Base-by-base conservation (phyloP, 2,888 invertebrate genomes). In the Sicus ferrugineus region DNA sequence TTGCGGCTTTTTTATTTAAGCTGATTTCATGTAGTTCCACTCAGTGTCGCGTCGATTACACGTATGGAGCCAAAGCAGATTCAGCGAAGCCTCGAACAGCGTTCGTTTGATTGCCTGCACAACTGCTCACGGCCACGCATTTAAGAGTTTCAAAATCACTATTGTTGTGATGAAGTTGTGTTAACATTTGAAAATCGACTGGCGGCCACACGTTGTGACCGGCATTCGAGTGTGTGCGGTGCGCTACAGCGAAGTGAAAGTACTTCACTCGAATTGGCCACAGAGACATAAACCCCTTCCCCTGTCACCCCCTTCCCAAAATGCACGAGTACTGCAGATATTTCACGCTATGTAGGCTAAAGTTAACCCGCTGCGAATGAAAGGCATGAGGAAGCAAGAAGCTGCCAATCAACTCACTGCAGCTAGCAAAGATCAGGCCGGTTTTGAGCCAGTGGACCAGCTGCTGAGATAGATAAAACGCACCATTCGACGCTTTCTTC, bases 61-160 rank as follows among this genome's bases (percentile, higher is more conserved):
- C 19, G 6, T 9, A 9, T 46, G 46, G n/a, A 46, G 3, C n/a
- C 19, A 23, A 26, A 54, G n/a, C 42, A 42, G 14, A 42, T n/a
- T 54, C 26, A 26, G 3, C 28, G 54, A 54, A 26, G 50, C 30
- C 14, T 21, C 31, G 59, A 38, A 30, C 21, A 52, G n/a, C 31
- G 30, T 56, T 28, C 16, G 59, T 46, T 46, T 9, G 19, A 48
- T n/a, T 54, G 31, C 46, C 46, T 23, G 19, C 28, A 38, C 30
- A 14, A 16, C 38, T 28, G 30, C 4, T 28, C 52, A 34, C 11
- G 19, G 67, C 59, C 59, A 23, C 46, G 48, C 46, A 59, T 67
- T 67, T 23, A 58, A 56, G 46, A 23, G 58, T 67, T 67, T 46
- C 67, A 59, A 67, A 67, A 67, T 58, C 42, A 56, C 31, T 19